These are phyloP conservation scores for Nycticryphes semicollaris DNA, from an alignment of 2,113 vertebrate genomes.

Conservation along the genomic window DNA sequence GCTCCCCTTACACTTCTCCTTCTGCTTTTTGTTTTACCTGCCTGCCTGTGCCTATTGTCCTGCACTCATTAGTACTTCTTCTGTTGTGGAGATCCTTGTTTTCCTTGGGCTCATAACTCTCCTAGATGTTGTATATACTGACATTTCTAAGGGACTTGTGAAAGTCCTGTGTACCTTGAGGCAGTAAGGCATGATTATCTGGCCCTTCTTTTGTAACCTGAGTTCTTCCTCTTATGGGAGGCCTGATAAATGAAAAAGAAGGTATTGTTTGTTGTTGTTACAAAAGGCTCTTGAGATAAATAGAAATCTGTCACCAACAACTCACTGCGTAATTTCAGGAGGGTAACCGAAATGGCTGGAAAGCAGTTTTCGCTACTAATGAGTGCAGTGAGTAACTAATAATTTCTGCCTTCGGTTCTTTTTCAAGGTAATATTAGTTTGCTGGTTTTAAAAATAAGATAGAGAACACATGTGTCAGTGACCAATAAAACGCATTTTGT, in stretches of 20 bases:
- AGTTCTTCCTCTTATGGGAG: slow-evolving; percentile 23
- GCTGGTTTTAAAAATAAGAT: background rate
- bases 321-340: background rate
- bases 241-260: slow-evolving; percentile 12
- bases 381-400: background rate
- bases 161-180: background rate
- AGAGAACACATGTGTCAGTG: background rate
- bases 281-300: slow-evolving; percentile 25
- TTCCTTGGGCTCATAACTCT: background rate
- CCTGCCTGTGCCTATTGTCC: background rate
- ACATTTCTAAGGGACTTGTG: background rate
- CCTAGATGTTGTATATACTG: background rate
- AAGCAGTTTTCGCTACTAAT: background rate
- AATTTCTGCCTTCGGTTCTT: background rate
- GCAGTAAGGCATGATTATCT: background rate
- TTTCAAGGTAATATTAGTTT: background rate
- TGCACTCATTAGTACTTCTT: background rate
- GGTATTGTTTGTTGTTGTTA: slow-evolving; percentile 30
- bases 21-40: slow-evolving; percentile 11
- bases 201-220: background rate
- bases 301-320: background rate
- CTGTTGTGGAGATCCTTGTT: background rate
- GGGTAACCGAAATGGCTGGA: background rate
- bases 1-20: background rate
- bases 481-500: background rate